These are phyloP conservation scores for Ditylenchus dipsaci DNA, from an alignment of 1,140 invertebrate genomes.

Conservation along the genomic window DNA sequence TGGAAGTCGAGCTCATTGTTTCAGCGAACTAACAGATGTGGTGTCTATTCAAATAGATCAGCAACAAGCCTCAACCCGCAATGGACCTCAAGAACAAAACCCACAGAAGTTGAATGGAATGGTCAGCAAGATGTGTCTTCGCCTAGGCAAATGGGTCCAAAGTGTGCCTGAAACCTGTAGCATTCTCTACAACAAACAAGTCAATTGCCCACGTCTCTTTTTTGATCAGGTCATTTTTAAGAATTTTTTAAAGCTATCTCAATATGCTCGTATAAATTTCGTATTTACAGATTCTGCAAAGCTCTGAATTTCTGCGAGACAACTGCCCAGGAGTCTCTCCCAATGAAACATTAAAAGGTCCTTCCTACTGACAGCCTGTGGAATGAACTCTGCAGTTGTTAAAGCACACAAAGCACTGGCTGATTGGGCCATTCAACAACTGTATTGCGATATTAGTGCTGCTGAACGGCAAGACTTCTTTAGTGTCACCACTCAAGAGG, in stretches of 20 bases:
- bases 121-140: conserved; percentile 14
- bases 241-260: not conserved
- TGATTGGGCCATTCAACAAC: conserved; percentile 41
- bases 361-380: conserved; percentile 5
- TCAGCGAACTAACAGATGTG: not conserved
- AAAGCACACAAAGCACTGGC: conserved; percentile 53
- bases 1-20: not conserved
- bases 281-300: conserved; percentile 9
- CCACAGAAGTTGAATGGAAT: conserved; percentile 6
- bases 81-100: conserved; percentile 15
- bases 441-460: not conserved
- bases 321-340: not conserved
- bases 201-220: not conserved
- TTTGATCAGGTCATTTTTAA: conserved; percentile 19
- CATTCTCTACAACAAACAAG: not conserved
- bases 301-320: not conserved
- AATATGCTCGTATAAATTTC: not conserved
- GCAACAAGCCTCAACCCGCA: not conserved
- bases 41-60: conserved; percentile 4
- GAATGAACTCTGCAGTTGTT: conserved; percentile 7
- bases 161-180: not conserved
- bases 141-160: conserved; percentile 18
- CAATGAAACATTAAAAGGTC: conserved; percentile 14
- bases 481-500: not conserved
- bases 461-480: not conserved